A percentile compares a stretch with the other conserved stretches of the same genome.
Conservation (phyloP, 1,140 invertebrate genomes). For the Lamellibrachia luymesi region DNA sequence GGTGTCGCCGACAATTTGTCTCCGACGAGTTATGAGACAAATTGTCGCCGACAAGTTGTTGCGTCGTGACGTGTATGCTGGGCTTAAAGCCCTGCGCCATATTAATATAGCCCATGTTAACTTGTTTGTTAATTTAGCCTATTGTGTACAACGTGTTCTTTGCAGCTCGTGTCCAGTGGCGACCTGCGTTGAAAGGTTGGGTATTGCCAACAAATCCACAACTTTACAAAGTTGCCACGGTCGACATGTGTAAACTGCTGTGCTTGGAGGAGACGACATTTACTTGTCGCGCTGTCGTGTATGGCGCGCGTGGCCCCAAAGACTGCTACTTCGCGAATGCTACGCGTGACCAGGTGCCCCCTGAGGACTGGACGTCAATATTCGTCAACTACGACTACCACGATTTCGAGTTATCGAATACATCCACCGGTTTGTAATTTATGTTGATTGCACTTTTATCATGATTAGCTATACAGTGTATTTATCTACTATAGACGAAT, state of each 20-base stretch:
- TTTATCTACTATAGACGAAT: too few species aligned
- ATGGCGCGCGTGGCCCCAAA: background rate
- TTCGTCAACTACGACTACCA: background rate
- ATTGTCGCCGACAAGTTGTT: too few species aligned
- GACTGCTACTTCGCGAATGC: background rate
- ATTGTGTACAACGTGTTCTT: background rate
- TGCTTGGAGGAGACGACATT: constrained; percentile 11
- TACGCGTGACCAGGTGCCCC: background rate
- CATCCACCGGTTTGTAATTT: background rate
- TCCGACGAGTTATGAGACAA: too few species aligned
- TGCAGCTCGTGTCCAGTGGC: constrained; percentile 9
- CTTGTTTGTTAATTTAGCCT: background rate
- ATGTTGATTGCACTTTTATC: background rate
- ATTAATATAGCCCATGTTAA: too few species aligned
- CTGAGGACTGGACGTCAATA: background rate
- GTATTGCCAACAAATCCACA: background rate
- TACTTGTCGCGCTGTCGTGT: constrained; percentile 5
- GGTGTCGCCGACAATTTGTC: too few species aligned
- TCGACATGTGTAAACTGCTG: background rate
- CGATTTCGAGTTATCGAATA: background rate
- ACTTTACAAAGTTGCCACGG: background rate
- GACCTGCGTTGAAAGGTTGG: background rate
- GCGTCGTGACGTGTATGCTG: too few species aligned
- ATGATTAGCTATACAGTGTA: background rate
- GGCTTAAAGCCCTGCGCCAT: too few species aligned